Percentiles rank a stretch among this genome's conserved stretches.
These are phyloP conservation scores for Marisa cornuarietis DNA, from an alignment of 1,140 invertebrate genomes.

Conservation along the genomic window DNA sequence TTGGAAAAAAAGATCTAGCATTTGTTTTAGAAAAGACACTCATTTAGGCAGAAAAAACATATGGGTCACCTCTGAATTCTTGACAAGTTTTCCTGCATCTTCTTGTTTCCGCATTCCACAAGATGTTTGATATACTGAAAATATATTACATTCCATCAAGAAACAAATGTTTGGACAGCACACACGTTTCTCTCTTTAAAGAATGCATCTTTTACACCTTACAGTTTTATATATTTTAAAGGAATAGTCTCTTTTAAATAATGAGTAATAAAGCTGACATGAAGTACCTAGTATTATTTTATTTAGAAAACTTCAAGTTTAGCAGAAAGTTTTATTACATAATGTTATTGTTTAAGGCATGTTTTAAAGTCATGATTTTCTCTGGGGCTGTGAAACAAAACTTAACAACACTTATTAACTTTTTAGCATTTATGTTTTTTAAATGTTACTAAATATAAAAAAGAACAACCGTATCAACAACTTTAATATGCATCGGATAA, in stretches of 20 bases:
- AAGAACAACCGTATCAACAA: background rate
- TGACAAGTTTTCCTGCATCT: slow-evolving; percentile 54
- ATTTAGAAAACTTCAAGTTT: background rate
- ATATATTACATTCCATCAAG: slow-evolving; percentile 3
- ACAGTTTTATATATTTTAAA: background rate
- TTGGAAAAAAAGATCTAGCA: background rate
- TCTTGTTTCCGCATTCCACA: slow-evolving; percentile 51
- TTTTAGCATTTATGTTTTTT: background rate
- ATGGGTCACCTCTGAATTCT: slow-evolving; percentile 50
- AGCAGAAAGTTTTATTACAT: background rate
- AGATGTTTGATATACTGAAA: slow-evolving; percentile 58
- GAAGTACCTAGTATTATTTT: background rate
- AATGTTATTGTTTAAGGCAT: background rate
- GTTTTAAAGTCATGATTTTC: background rate
- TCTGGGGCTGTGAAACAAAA: background rate
- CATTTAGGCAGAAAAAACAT: background rate
- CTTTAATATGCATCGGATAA: background rate
- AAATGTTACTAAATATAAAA: background rate
- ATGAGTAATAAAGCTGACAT: background rate
- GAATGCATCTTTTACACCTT: background rate
- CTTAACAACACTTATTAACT: background rate
- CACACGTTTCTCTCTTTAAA: background rate
- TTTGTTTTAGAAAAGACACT: background rate
- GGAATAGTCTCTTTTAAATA: background rate
- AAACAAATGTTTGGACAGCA: slow-evolving; percentile 7